Base-by-base conservation (phyloP, 37 sponge, comb jelly and placozoan genomes). In the Eunapius fragilis region DNA sequence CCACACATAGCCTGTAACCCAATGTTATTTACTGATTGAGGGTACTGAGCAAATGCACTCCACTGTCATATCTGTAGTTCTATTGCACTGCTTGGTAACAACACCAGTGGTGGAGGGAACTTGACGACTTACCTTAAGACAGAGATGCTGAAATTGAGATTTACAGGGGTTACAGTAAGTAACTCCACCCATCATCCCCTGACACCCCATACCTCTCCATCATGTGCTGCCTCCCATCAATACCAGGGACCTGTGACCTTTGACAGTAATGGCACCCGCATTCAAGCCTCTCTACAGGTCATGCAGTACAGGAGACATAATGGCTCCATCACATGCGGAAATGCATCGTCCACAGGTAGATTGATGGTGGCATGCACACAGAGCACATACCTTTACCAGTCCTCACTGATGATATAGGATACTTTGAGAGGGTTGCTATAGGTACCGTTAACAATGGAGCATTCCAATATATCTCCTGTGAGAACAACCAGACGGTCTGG, bases 161-260 rank as follows among this genome's bases (percentile, higher is more conserved):
- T 87, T 35, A 58, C 25, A 10, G 87, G 87, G 67, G 87, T 87
- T 14, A 80, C 87, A 4, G 87, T 87, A 49, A 80, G 86, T n/a
- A 25, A 9, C 3, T 45, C 7, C 47, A 45, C 47, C 47, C 47
- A 4, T 11, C 47, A n/a, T 9, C 47, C 47, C 47, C 4, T 45
- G 7, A 11, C 47, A 45, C 47, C 47, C 47, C 47, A 45, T 9
- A 4, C 47, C 47, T 9, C 4, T 45, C 47, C 47, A 4, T 11
- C 47, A 4, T 9, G 7, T 11, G 7, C 47, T 9, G 7, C 47
- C 4, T 45, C 47, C 47, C 47, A 45, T 22, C 49, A 23, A 22
- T 36, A 37, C 2, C 70, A 90, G 90, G 91, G 91, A 49, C 13
- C 30, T 27, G 91, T 90, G 3, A 6, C 25, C 34, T 86, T 86